A percentile compares a stretch with the other conserved stretches of the same genome.
phyloP scores from a whole-genome alignment of 1,140 invertebrate species.

The Papilio dardanus region DNA sequence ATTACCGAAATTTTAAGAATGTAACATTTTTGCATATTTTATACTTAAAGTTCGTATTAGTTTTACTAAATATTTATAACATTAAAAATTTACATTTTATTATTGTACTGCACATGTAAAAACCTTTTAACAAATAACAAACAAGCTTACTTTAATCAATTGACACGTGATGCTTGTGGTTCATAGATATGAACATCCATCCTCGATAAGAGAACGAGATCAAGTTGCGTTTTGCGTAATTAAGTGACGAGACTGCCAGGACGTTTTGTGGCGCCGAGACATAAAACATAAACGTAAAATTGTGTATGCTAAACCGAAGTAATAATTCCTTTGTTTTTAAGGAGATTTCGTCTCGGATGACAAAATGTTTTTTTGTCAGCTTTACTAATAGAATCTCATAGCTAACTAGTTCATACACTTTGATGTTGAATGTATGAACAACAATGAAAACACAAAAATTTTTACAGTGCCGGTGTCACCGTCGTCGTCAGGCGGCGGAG shows the following conservation, averaged over 20 bases:
- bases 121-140: neutral
- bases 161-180: slow-evolving; percentile 14
- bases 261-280: neutral
- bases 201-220: slow-evolving; percentile 9
- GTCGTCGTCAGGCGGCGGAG: slow-evolving; percentile 69
- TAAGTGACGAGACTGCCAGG: neutral
- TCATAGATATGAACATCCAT: slow-evolving; percentile 16
- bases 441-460: neutral
- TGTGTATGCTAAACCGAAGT: neutral
- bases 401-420: neutral
- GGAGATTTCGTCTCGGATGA: neutral
- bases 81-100: neutral
- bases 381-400: neutral
- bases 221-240: slow-evolving; percentile 17
- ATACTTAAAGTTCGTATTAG: neutral
- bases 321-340: neutral
- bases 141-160: slow-evolving; percentile 14
- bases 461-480: slow-evolving; percentile 78
- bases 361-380: neutral
- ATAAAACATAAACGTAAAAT: neutral
- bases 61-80: neutral
- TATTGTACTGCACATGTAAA: neutral
- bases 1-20: neutral
- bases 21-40: neutral
- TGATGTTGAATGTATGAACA: neutral